Conservation (phyloP, 2,888 invertebrate genomes). For the Amiota communis region DNA sequence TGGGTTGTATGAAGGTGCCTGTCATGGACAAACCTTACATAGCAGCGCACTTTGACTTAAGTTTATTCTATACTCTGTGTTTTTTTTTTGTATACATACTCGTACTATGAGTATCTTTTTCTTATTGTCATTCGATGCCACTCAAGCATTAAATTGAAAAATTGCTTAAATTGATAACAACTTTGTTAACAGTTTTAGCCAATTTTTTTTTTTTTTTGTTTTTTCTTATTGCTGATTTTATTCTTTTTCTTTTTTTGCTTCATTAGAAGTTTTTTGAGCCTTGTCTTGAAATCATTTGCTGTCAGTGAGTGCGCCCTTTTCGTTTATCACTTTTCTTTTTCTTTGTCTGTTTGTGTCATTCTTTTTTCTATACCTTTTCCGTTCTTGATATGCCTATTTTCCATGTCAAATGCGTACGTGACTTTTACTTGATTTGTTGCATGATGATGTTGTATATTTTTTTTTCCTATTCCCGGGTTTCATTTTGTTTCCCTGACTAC, state of each 20-base stretch:
- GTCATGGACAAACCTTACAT: background rate
- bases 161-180: slow-evolving; percentile 23
- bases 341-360: slow-evolving; percentile 24
- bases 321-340: slow-evolving; percentile 29
- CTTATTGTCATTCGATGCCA: background rate
- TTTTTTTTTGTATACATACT: background rate
- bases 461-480: background rate
- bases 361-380: background rate
- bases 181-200: slow-evolving; percentile 22
- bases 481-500: background rate
- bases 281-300: no score
- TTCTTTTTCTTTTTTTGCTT: slow-evolving; percentile 30
- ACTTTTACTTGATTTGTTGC: slow-evolving; percentile 36
- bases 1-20: no score
- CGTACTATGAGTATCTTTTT: background rate
- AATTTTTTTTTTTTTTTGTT: slow-evolving; percentile 11
- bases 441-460: background rate
- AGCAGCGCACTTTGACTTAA: background rate
- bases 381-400: slow-evolving; percentile 2
- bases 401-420: slow-evolving; percentile 39
- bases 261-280: background rate
- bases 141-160: slow-evolving; percentile 42
- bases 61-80: background rate
- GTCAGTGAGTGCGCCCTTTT: no score
- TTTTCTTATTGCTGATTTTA: slow-evolving; percentile 28